Percentiles rank a stretch among this genome's conserved stretches.
phyloP scores from a whole-genome alignment of 1,140 invertebrate genomes.

The Drosophila athabasca region DNA sequence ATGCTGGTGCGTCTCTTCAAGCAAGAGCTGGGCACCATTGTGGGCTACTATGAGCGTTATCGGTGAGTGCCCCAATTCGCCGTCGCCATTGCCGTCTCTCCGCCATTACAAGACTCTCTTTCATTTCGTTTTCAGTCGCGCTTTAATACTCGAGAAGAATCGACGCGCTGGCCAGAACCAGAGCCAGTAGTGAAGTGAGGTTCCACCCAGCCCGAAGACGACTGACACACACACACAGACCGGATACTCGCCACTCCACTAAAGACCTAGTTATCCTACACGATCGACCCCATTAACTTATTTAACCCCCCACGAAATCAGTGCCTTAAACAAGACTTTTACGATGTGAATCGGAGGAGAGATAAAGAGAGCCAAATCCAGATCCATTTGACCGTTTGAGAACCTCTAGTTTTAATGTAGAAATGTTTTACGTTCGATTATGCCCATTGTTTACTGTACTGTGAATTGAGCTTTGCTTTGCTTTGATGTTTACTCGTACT shows the following conservation, averaged over 20 bases:
- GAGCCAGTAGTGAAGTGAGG: constrained; percentile 29
- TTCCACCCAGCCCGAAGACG: constrained; percentile 24
- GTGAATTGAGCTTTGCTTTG: constrained; percentile 20
- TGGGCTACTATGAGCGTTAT: constrained; percentile 96
- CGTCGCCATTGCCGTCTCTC: background rate
- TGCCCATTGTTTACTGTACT: constrained; percentile 10
- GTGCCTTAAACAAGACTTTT: constrained; percentile 38
- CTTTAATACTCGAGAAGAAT: constrained; percentile 81
- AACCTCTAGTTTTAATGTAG: constrained; percentile 33
- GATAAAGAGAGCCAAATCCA: background rate
- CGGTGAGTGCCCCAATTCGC: constrained; percentile 85
- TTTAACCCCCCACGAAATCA: constrained; percentile 40
- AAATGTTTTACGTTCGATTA: constrained; percentile 35
- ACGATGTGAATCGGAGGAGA: background rate
- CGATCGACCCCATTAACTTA: constrained; percentile 43
- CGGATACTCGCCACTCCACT: constrained; percentile 48
- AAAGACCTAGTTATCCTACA: constrained; percentile 28
- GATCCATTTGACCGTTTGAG: constrained; percentile 29
- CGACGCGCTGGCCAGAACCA: constrained; percentile 71
- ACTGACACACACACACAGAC: constrained; percentile 12
- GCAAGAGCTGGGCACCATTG: constrained; percentile 92
- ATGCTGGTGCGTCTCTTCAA: constrained; percentile 93
- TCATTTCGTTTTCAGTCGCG: constrained; percentile 61
- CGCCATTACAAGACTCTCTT: background rate
- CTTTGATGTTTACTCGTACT: constrained; percentile 1